Base-by-base conservation (phyloP, 2,797 vertebrate genomes). In the Sphaeramia orbicularis region DNA sequence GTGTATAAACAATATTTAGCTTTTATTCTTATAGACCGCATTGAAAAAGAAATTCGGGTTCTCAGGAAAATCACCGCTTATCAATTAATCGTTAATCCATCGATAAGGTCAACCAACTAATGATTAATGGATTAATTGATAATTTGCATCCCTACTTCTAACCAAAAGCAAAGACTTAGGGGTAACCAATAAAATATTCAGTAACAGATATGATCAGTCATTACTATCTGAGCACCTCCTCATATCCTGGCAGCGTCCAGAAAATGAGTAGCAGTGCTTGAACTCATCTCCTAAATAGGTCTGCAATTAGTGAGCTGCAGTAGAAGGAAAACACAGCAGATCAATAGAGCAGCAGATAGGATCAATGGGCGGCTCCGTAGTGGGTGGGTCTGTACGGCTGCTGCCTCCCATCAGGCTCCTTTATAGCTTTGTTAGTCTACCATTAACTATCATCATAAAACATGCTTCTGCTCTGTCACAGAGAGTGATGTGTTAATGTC, bases 281-380 rank as follows among this genome's bases (percentile, higher is more conserved):
- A 81, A 65, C 72, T 53, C 50, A 61, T 86, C 82, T 90, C 80
- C 76, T 66, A 83, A 90, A 92, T 83, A 84, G 80, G 44, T 58
- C 44, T 32, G 68, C 44, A 81, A 93, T 91, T 88, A 92, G 86
- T 78, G 73, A 73, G 66, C 77, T 73, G 81, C 77, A 74, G 64
- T 60, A 69, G 78, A 80, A 77, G 76, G 67, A 88, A 91, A 92
- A 89, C 89, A 89, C 68, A 64, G 45, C 36, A 15, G 82, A 94
- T 94, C 92, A 89, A 93, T 93, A 79, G 76, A 80, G 81, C 87
- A 76, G 61, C 77, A 59, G 66, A 71, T 78, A 78, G 74, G 79
- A 91, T 92, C 91, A 75, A 92, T 92, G 81, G 32, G 32, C 76
- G 55, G 66, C 74, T 78, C 69, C 19, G 41, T 35, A 56, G 61